phyloP scores from a whole-genome alignment of 2,113 vertebrate genomes.

The Pelecanus crispus region DNA sequence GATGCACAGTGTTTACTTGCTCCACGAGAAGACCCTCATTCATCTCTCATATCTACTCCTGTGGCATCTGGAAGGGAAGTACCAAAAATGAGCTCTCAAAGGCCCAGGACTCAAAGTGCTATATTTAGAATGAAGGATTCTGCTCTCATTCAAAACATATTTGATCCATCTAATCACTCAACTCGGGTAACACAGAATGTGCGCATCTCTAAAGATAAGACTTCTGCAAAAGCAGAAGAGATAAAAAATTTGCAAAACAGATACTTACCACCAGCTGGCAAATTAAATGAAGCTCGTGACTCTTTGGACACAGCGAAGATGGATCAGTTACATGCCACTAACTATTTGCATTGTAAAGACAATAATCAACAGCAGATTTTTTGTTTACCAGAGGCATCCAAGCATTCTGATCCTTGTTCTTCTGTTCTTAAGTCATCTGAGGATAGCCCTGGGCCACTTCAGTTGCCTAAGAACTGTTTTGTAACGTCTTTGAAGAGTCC shows the following conservation, averaged over 20 bases:
- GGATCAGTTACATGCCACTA: constrained; percentile 59
- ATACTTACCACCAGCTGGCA: constrained; percentile 63
- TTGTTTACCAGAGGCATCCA: constrained; percentile 64
- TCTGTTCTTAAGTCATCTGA: constrained; percentile 63
- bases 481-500: constrained; percentile 73
- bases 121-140: constrained; percentile 75
- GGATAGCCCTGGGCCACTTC: constrained; percentile 64
- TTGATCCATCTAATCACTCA: constrained; percentile 69
- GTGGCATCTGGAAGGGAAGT: constrained; percentile 56
- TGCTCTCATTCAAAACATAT: constrained; percentile 67
- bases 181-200: constrained; percentile 70
- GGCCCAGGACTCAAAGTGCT: constrained; percentile 63
- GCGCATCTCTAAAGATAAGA: constrained; percentile 55
- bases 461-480: constrained; percentile 70
- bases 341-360: constrained; percentile 74
- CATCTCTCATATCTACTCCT: constrained; percentile 48
- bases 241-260: constrained; percentile 64
- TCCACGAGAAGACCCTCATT: constrained; percentile 60
- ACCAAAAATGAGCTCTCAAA: constrained; percentile 70
- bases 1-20: constrained; percentile 54
- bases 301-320: constrained; percentile 56
- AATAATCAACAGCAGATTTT: constrained; percentile 68
- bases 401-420: constrained; percentile 67
- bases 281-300: constrained; percentile 63
- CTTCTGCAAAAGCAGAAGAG: constrained; percentile 69